These are phyloP conservation scores for Drosophila eugracilis DNA, from an alignment of 1,140 invertebrate genomes.

Conservation along the genomic window DNA sequence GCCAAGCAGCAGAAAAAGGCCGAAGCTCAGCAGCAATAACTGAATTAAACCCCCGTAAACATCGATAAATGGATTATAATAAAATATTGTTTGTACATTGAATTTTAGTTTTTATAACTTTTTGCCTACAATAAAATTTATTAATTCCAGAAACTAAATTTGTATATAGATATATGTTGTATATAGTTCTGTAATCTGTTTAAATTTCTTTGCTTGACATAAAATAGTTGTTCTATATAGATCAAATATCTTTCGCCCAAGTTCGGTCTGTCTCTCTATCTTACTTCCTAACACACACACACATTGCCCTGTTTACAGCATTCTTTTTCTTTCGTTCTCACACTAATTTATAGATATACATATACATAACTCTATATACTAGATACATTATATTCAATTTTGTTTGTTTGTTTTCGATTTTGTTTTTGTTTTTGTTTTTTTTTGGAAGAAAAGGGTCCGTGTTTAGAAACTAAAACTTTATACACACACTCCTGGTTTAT, in stretches of 20 bases:
- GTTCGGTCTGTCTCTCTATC: slow-evolving; percentile 48
- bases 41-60: too few species aligned
- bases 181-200: slow-evolving; percentile 65
- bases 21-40: too few species aligned
- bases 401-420: slow-evolving; percentile 17
- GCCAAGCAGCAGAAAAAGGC: slow-evolving; percentile 3
- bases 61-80: too few species aligned
- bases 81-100: slow-evolving; percentile 4
- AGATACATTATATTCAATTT: slow-evolving; percentile 48
- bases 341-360: slow-evolving; percentile 52
- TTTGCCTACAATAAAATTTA: slow-evolving; percentile 80
- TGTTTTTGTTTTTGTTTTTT: slow-evolving; percentile 17
- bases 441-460: slow-evolving; percentile 57
- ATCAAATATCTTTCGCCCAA: slow-evolving; percentile 42
- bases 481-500: slow-evolving; percentile 68
- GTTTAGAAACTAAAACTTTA: slow-evolving; percentile 70
- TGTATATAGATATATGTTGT: slow-evolving; percentile 81
- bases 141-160: slow-evolving; percentile 81
- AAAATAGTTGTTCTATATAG: slow-evolving; percentile 62
- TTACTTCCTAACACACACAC: slow-evolving; percentile 56
- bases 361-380: slow-evolving; percentile 64
- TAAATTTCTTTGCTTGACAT: slow-evolving; percentile 51
- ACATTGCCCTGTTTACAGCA: slow-evolving; percentile 66
- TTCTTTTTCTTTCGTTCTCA: slow-evolving; percentile 59
- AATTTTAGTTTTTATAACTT: slow-evolving; percentile 32